Conservation (phyloP, 2,797 vertebrate genomes). For the Morus bassanus region DNA sequence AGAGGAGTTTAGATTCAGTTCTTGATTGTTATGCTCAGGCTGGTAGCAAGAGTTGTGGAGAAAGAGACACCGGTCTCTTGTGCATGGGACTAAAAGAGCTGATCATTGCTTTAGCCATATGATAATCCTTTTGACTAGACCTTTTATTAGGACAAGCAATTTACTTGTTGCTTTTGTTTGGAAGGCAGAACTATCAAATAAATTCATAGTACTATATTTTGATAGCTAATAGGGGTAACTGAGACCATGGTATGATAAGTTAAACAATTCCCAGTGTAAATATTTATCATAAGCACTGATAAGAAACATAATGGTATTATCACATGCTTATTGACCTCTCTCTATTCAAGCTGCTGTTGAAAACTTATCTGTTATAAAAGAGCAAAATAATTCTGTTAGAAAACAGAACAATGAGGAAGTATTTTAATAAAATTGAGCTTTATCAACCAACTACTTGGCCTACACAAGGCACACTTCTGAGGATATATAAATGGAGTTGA, state of each 20-base stretch:
- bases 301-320: conserved; percentile 12
- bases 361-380: conserved; percentile 1
- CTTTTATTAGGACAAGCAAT: neutral
- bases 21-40: neutral
- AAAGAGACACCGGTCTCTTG: neutral
- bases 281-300: conserved; percentile 1
- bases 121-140: neutral
- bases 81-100: neutral
- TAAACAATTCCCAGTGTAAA: neutral
- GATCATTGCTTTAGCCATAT: neutral
- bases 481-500: neutral
- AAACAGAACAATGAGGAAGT: neutral
- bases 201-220: neutral
- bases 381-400: neutral
- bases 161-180: neutral
- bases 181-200: neutral
- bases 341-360: neutral
- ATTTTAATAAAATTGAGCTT: neutral
- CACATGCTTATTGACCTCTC: neutral
- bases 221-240: neutral
- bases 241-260: neutral
- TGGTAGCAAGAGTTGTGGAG: neutral
- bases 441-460: neutral
- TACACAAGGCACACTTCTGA: neutral
- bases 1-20: neutral